phyloP scores from a whole-genome alignment of 2,888 invertebrate genomes.

The Taenaris catops region DNA sequence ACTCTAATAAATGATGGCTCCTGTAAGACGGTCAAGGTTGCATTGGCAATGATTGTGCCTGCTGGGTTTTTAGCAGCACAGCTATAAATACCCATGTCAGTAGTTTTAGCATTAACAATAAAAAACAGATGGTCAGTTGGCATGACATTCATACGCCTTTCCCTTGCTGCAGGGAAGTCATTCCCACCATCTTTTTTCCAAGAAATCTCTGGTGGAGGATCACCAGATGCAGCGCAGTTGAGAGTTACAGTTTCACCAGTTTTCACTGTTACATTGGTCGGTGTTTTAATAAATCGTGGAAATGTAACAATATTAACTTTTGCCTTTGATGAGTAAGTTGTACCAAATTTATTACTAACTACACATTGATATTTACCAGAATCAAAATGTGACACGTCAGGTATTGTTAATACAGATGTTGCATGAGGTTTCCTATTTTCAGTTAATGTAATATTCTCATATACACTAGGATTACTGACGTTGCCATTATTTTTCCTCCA shows the following conservation, averaged over 20 bases:
- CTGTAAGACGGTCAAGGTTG: conserved; percentile 91
- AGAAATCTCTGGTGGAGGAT: conserved; percentile 92
- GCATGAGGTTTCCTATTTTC: conserved; percentile 82
- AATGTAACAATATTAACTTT: conserved; percentile 92
- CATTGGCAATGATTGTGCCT: conserved; percentile 92
- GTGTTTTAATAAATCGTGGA: conserved; percentile 91
- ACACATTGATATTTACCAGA: conserved; percentile 96
- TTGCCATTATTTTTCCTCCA: conserved; percentile 93
- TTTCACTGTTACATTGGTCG: conserved; percentile 90
- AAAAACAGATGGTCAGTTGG: conserved; percentile 95
- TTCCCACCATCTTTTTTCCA: conserved; percentile 96
- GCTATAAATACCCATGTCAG: conserved; percentile 95
- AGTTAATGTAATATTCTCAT: conserved; percentile 63
- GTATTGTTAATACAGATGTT: conserved; percentile 86
- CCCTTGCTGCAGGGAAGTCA: conserved; percentile 96
- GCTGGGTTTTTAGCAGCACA: conserved; percentile 96
- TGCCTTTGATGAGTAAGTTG: conserved; percentile 92
- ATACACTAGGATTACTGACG: conserved; percentile 61
- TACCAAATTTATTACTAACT: conserved; percentile 93
- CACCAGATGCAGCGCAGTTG: conserved; percentile 94
- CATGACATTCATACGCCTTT: conserved; percentile 95
- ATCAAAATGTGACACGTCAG: conserved; percentile 88
- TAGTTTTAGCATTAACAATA: conserved; percentile 93
- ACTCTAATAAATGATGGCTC: conserved; percentile 92
- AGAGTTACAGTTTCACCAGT: conserved; percentile 92